Evolutionary conservation across 1,140 invertebrate species (phyloP).

Genomic region (Brachionus rotundiformis): DNA sequence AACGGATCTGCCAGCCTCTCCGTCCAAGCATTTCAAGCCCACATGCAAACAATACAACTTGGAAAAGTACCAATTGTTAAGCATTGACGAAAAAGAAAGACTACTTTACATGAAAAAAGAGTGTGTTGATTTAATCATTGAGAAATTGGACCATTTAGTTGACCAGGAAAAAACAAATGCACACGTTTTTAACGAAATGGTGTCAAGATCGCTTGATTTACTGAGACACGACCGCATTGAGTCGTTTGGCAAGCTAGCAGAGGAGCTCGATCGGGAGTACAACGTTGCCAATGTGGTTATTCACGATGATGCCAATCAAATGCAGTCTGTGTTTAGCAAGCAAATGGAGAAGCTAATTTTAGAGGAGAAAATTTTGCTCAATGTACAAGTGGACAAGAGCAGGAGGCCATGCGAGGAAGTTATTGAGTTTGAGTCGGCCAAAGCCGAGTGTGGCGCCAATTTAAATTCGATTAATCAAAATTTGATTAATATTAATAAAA

Average conservation of each 20-base stretch:
- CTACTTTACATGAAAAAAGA: conserved; percentile 44
- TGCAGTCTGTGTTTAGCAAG: neutral
- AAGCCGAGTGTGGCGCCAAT: neutral
- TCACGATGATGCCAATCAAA: neutral
- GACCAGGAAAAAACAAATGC: neutral
- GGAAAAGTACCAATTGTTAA: conserved; percentile 14
- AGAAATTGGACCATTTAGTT: neutral
- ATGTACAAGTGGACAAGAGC: neutral
- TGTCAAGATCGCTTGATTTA: conserved; percentile 21
- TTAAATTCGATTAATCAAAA: neutral
- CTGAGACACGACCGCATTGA: conserved; percentile 40
- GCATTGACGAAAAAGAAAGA: conserved; percentile 1
- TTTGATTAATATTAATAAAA: neutral
- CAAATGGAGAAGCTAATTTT: neutral
- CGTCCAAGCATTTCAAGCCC: neutral
- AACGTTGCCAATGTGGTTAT: neutral
- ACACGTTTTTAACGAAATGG: neutral
- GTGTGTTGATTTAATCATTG: neutral
- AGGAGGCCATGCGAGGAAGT: conserved; percentile 4
- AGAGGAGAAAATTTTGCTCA: neutral
- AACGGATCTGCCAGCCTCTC: neutral
- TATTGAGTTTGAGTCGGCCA: neutral
- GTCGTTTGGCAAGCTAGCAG: neutral
- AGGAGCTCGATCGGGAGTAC: neutral
- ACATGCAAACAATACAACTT: neutral